A percentile compares a stretch with the other conserved stretches of the same genome.
Conservation (phyloP, 1,140 invertebrate species). For the Caenorhabditis briggsae region DNA sequence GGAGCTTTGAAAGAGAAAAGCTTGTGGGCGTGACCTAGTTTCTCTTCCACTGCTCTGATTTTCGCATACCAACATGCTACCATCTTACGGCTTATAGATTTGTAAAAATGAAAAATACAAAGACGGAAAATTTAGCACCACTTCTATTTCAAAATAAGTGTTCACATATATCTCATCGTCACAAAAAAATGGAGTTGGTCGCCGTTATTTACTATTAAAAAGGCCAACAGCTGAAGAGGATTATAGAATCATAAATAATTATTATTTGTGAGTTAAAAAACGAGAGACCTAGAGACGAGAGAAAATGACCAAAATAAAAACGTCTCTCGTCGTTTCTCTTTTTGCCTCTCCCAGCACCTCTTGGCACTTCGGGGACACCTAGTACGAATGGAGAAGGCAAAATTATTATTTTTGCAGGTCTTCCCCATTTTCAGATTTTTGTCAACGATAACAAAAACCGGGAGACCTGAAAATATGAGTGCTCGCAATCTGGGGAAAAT, state of each 20-base stretch:
- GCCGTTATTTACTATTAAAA: slow-evolving; percentile 31
- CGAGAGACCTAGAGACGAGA: not conserved
- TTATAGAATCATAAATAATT: slow-evolving; percentile 53
- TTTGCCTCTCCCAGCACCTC: slow-evolving; percentile 18
- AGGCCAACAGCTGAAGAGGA: slow-evolving; percentile 50
- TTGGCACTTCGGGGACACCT: slow-evolving; percentile 5
- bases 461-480: no score
- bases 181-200: slow-evolving; percentile 1
- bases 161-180: not conserved
- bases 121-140: not conserved
- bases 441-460: slow-evolving; percentile 1
- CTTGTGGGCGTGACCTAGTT: no score
- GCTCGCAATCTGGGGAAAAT: no score
- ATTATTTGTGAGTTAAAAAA: slow-evolving; percentile 36
- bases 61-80: no score
- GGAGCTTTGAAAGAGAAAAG: no score
- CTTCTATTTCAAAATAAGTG: not conserved
- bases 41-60: no score
- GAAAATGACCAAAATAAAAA: slow-evolving; percentile 41
- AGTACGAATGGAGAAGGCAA: slow-evolving; percentile 2
- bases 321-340: not conserved
- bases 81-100: no score
- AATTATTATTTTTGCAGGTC: slow-evolving; percentile 25
- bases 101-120: not conserved
- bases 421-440: not conserved